phyloP scores from a whole-genome alignment of 2,888 invertebrate genomes.

The Leptopilina syphax region DNA sequence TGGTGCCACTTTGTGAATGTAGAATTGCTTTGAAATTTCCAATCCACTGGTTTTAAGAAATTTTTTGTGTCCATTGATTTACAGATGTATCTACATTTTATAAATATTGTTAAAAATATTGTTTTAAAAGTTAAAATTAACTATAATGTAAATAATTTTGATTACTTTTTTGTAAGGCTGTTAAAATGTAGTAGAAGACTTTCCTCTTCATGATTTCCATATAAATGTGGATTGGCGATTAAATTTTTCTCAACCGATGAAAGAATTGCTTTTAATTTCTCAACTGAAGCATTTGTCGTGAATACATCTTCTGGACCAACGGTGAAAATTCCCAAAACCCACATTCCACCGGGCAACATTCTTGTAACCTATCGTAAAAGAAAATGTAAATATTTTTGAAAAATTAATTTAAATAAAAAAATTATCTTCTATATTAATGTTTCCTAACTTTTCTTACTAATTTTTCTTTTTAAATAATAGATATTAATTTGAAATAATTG shows the following conservation, averaged over 20 bases:
- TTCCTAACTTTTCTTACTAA: no score
- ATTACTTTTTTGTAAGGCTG: conserved; percentile 69
- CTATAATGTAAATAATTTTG: no score
- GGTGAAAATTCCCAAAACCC: conserved; percentile 89
- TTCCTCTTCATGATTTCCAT: conserved; percentile 81
- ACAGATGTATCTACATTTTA: conserved; percentile 79
- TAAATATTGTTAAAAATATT: neutral
- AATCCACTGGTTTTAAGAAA: conserved; percentile 84
- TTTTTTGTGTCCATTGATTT: conserved; percentile 81
- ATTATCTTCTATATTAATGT: no score
- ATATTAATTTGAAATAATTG: no score
- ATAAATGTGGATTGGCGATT: conserved; percentile 80
- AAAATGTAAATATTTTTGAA: neutral
- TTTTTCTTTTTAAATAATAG: no score
- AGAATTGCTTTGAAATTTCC: conserved; percentile 85
- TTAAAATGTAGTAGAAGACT: conserved; percentile 82
- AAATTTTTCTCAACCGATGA: conserved; percentile 80
- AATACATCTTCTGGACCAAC: conserved; percentile 83
- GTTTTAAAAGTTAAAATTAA: no score
- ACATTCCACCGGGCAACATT: conserved; percentile 94
- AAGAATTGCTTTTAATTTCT: conserved; percentile 81
- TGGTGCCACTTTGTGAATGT: conserved; percentile 85
- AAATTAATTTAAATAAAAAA: no score
- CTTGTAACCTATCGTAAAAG: conserved; percentile 80
- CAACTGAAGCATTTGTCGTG: conserved; percentile 79